Evolutionary conservation across 2,888 invertebrate species (phyloP), one percentile per base, ranked within the genome.

Genomic region (Heterodera filipjevi): DNA sequence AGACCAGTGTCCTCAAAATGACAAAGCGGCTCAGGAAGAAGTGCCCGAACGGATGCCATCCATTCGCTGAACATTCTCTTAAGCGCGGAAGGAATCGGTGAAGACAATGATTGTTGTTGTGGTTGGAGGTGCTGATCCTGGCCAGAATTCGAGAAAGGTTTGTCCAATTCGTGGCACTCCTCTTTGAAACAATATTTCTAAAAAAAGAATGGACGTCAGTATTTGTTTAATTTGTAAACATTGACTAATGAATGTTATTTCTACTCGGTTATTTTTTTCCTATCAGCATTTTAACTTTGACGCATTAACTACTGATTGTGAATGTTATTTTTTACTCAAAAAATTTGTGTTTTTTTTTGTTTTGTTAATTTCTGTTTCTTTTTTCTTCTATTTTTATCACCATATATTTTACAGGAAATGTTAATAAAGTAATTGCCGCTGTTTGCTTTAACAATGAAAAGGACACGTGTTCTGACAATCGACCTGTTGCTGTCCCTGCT

Each of bases 1-100:
- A 82, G 70, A 30, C 82, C 82, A 6, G 82, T 82, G 68, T 80
- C 77, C 33, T 82, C 82, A 71, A 82, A 83, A 33, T 82, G 68
- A 32, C 71, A 71, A 33, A 81, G 27, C 8, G 81, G 81, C n/a
- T 78, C 73, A 16, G 81, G 81, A 44, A 81, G 35, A 32, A 72
- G n/a, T 0, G 66, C 74, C 30, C 71, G 77, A 27, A 73, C 35
- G 35, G 22, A 22, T 33, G 39, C 27, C 44, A 75, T 74, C 39
- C 46, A 49, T 64, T 78, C 75, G 30, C 77, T 49, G 46, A 78
- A 74, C 59, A 66, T 74, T 27, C 59, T 74, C 16, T 77, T 77
- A 19, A 78, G 30, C 59, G 33, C 49, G 8, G 74, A 66, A 77
- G 66, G 19, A 73, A 27, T 33, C 5, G 53, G 22, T 27, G 66